A percentile compares a stretch with the other conserved stretches of the same genome.
Conservation (phyloP, 2,797 vertebrate genomes). For the Sebastes diploproa region DNA sequence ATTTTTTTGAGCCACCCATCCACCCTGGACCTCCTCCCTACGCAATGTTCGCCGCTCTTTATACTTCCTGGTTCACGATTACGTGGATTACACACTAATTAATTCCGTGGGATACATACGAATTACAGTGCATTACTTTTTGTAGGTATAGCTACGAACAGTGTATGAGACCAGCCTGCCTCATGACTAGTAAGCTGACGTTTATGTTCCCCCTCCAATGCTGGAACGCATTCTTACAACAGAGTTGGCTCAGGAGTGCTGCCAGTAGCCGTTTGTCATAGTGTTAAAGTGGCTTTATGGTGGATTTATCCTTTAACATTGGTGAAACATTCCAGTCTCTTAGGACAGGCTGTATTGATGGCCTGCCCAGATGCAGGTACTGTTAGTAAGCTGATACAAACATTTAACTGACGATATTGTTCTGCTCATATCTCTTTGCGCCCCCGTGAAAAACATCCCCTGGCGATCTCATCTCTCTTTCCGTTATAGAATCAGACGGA, state of each 20-base stretch:
- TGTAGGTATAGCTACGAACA: no score
- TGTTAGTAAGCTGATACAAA: conserved; percentile 13
- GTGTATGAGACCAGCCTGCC: no score
- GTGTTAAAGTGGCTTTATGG: background rate
- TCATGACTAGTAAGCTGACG: background rate
- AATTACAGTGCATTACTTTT: no score
- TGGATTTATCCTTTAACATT: conserved; percentile 8
- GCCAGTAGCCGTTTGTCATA: background rate
- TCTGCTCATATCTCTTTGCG: background rate
- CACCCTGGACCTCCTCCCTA: no score
- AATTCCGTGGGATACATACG: no score
- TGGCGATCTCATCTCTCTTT: background rate
- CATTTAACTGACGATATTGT: conserved; percentile 19
- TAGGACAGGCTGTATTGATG: background rate
- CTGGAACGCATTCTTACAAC: background rate
- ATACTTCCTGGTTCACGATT: no score
- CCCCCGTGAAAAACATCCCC: background rate
- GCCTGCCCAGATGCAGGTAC: conserved; percentile 4
- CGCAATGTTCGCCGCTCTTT: no score
- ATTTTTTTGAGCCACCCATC: no score
- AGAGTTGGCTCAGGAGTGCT: background rate
- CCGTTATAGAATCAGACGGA: background rate
- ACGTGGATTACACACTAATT: no score
- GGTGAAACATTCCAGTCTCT: background rate
- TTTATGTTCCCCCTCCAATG: background rate